Conservation (phyloP, 2,797 vertebrate species). For the Melanotaenia parkinsoni region DNA sequence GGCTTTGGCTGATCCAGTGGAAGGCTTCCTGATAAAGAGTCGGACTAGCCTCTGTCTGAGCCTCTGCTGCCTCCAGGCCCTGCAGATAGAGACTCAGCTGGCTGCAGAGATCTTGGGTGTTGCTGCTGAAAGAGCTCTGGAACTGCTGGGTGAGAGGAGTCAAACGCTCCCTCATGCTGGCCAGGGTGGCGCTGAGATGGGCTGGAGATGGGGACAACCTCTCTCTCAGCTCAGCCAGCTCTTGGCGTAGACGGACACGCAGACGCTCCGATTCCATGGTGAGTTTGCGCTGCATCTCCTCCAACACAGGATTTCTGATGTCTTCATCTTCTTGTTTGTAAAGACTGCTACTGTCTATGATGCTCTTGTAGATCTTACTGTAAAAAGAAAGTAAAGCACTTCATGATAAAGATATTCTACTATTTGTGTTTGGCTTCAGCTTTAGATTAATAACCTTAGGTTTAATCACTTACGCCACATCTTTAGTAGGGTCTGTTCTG, state of each 20-base stretch:
- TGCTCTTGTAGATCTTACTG: slow-evolving; percentile 80
- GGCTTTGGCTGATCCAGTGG: slow-evolving; percentile 66
- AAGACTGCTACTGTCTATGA: slow-evolving; percentile 74
- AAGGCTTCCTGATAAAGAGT: slow-evolving; percentile 62
- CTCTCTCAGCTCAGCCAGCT: slow-evolving; percentile 79
- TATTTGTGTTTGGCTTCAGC: neutral
- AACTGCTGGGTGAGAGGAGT: slow-evolving; percentile 77
- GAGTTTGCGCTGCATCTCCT: slow-evolving; percentile 77
- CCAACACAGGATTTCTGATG: slow-evolving; percentile 60
- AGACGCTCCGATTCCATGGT: slow-evolving; percentile 79
- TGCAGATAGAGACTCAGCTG: slow-evolving; percentile 74
- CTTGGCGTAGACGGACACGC: slow-evolving; percentile 75
- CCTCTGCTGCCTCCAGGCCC: slow-evolving; percentile 55
- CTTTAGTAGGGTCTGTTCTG: slow-evolving; percentile 69
- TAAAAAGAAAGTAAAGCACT: slow-evolving; percentile 18
- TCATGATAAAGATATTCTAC: neutral
- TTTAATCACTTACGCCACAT: slow-evolving; percentile 73
- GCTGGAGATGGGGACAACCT: slow-evolving; percentile 73
- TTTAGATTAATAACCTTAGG: neutral
- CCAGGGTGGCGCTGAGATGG: slow-evolving; percentile 50
- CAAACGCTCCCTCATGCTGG: slow-evolving; percentile 72
- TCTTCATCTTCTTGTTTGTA: slow-evolving; percentile 60
- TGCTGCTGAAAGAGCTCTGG: slow-evolving; percentile 74
- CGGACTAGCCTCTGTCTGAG: slow-evolving; percentile 23
- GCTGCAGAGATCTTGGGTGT: slow-evolving; percentile 76